These are phyloP conservation scores for Vespertilio murinus DNA, from an alignment of 2,797 vertebrate genomes.

Conservation along the genomic window DNA sequence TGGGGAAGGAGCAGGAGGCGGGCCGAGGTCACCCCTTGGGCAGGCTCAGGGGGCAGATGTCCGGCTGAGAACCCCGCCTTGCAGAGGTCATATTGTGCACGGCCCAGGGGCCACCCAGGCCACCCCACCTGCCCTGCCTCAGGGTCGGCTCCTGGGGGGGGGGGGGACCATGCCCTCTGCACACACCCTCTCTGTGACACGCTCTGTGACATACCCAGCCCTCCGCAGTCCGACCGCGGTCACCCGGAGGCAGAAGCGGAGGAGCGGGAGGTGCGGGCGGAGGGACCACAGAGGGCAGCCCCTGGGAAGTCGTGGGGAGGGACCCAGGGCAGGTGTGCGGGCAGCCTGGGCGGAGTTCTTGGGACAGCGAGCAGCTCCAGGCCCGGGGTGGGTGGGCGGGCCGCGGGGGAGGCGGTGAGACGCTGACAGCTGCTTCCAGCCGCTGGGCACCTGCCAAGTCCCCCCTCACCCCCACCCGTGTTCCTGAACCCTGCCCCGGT, in stretches of 20 bases:
- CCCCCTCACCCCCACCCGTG: constrained; percentile 41
- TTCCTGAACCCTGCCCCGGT: constrained; percentile 60
- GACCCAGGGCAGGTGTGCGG: neutral
- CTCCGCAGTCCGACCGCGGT: too few relatives aligned
- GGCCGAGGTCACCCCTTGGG: neutral
- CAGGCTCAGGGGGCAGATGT: neutral
- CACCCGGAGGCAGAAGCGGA: too few relatives aligned
- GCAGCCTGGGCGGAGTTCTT: too few relatives aligned
- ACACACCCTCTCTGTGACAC: too few relatives aligned
- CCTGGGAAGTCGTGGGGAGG: too few relatives aligned
- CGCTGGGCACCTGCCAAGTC: constrained; percentile 71
- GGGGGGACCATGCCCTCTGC: too few relatives aligned
- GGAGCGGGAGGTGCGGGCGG: neutral
- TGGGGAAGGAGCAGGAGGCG: neutral
- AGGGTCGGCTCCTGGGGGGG: too few relatives aligned
- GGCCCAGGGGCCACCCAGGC: too few relatives aligned
- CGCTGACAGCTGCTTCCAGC: constrained; percentile 77
- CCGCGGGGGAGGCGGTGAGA: neutral
- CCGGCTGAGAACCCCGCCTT: neutral
- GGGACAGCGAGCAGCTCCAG: neutral
- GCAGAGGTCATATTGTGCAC: too few relatives aligned
- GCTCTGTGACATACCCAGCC: too few relatives aligned
- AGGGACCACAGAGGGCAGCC: too few relatives aligned
- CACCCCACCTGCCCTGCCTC: too few relatives aligned
- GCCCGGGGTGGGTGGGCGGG: constrained; percentile 55